A percentile compares a stretch with the other conserved stretches of the same genome.
Evolutionary conservation across 1,140 invertebrate species (phyloP).

Genomic region (Pseudobourletiella spinata): DNA sequence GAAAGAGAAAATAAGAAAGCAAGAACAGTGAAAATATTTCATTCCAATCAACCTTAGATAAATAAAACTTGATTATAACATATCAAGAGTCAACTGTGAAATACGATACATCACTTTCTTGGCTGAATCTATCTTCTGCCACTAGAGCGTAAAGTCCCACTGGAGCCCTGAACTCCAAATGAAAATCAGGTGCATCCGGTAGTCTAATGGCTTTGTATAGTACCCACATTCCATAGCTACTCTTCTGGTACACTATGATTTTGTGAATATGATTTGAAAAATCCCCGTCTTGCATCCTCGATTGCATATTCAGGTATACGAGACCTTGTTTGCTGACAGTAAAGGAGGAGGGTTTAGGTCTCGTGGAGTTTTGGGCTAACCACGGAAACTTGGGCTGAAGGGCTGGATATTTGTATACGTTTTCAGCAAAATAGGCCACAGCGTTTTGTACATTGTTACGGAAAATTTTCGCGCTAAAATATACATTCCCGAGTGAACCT

Average conservation of each 20-base stretch:
- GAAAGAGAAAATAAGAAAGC: not conserved
- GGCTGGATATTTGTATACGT: slow-evolving; percentile 12
- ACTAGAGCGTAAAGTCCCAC: not conserved
- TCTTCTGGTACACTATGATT: not conserved
- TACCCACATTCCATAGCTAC: not conserved
- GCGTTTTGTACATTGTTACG: not conserved
- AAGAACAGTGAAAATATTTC: not conserved
- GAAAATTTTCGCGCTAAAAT: slow-evolving; percentile 28
- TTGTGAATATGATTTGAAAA: not conserved
- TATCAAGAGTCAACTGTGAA: not conserved
- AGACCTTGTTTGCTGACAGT: not conserved
- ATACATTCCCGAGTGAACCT: slow-evolving; percentile 25
- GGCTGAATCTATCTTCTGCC: not conserved
- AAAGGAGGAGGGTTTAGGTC: not conserved
- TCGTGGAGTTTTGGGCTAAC: not conserved
- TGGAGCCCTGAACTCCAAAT: not conserved
- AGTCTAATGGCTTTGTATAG: not conserved
- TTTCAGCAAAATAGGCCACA: slow-evolving; percentile 7
- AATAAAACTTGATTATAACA: not conserved
- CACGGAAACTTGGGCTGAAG: slow-evolving; percentile 21
- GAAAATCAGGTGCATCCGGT: not conserved
- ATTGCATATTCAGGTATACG: not conserved
- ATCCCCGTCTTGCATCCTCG: not conserved
- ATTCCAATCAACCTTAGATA: not conserved
- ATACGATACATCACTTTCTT: slow-evolving; percentile 1